phyloP scores from a whole-genome alignment of 2,113 vertebrate species.

The Rhinogobius similis region DNA sequence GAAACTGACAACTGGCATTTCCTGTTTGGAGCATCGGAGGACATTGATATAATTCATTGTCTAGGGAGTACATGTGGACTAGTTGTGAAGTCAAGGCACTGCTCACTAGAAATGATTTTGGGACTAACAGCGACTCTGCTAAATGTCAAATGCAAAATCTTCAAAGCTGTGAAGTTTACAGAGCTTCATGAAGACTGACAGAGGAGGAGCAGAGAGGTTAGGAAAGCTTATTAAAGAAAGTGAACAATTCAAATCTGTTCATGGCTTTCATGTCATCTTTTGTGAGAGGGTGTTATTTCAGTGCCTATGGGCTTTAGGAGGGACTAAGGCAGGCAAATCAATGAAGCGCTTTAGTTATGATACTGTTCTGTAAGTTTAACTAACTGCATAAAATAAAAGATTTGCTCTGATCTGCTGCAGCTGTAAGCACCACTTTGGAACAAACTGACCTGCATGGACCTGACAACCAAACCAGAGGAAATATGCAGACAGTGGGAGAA shows the following conservation, averaged over 20 bases:
- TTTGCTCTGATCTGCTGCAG: too few species aligned
- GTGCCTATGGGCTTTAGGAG: not conserved
- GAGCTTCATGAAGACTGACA: constrained; percentile 6
- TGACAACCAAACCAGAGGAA: too few species aligned
- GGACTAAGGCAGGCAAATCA: not conserved
- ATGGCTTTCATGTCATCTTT: not conserved
- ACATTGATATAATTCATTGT: not conserved
- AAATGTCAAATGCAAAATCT: constrained; percentile 13
- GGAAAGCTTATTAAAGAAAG: not conserved
- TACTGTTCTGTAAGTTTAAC: too few species aligned
- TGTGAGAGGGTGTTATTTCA: too few species aligned
- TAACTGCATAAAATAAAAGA: too few species aligned
- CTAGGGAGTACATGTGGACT: not conserved
- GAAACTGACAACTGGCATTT: too few species aligned
- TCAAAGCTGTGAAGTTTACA: constrained; percentile 5
- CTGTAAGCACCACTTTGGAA: too few species aligned
- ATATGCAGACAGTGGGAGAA: too few species aligned
- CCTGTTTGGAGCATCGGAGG: not conserved
- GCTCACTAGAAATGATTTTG: not conserved
- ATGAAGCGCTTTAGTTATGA: too few species aligned
- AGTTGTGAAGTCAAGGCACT: not conserved
- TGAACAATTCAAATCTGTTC: not conserved
- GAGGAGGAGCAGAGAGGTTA: not conserved
- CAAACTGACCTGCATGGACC: too few species aligned
- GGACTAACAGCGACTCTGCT: not conserved